Conservation (phyloP, 1,140 invertebrate genomes). For the Sarcophaga peregrina region DNA sequence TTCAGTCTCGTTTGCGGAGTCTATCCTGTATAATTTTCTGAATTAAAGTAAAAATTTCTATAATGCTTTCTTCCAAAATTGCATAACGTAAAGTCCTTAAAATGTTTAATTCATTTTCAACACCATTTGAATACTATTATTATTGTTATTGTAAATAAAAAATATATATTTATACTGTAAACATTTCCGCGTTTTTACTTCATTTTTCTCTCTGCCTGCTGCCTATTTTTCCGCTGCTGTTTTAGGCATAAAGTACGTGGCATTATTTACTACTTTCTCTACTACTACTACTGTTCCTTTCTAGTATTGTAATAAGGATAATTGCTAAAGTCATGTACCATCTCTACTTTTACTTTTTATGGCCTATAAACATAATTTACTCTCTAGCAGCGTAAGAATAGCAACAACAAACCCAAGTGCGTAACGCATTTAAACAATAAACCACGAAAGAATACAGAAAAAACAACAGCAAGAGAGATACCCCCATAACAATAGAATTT, state of each 20-base stretch:
- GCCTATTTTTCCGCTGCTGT: neutral
- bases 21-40: too few relatives aligned
- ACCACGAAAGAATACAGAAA: neutral
- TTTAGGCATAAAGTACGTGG: neutral
- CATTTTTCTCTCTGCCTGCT: neutral
- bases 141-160: neutral
- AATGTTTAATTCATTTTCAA: neutral
- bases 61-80: too few relatives aligned
- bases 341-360: slow-evolving; percentile 38
- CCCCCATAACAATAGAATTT: neutral
- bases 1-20: too few relatives aligned
- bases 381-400: neutral
- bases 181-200: slow-evolving; percentile 22
- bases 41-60: too few relatives aligned
- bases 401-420: neutral
- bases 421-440: slow-evolving; percentile 30
- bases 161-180: neutral
- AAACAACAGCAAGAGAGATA: neutral
- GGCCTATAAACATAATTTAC: slow-evolving; percentile 40
- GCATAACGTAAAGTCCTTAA: neutral
- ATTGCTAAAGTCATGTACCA: slow-evolving; percentile 43
- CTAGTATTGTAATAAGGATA: slow-evolving; percentile 46
- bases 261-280: neutral
- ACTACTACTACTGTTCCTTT: slow-evolving; percentile 12
- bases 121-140: neutral